Base-by-base conservation (phyloP, 2,888 invertebrate genomes). In the Athetis lepigone region DNA sequence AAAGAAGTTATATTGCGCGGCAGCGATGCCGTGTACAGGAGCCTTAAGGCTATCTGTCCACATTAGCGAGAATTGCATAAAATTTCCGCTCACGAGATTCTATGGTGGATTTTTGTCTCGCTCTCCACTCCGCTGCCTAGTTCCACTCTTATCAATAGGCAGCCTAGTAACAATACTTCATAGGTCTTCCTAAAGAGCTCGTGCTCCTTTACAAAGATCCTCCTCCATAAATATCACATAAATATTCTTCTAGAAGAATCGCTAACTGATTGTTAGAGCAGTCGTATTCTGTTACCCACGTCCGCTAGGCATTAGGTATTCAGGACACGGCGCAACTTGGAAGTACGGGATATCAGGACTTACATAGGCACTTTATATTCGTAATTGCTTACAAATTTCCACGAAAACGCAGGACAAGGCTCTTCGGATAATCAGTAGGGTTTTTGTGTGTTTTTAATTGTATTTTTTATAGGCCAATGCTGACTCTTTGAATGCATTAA, bases 351-450 rank as follows among this genome's bases (percentile, higher is more conserved):
- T 78, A 78, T 65, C 65, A 60, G 45, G 58, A 59, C 62, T 51
- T 60, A 56, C 43, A 29, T 60, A n/a, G n/a, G n/a, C n/a, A 78
- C 60, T 68, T 71, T 68, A 63, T 75, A 61, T 68, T 58, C 65
- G 62, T 78, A 75, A 77, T 77, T 77, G 72, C 62, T 71, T 65
- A 40, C 36, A 61, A 45, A 63, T 60, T 59, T 36, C 54, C 27
- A 8, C 27, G 33, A 52, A 73, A 51, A 47, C 33, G 21, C 11
- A 55, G 37, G n/a, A 42, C 29, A 29, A 45, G 27, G 67, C 50
- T 37, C 8, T 25, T 33, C 2, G 6, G 16, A 25, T 33, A 23
- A 27, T 25, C 11, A 29, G 9, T n/a, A 16, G 18, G 13, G 0
- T 23, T 29, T 9, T 54, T n/a, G 16, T 19, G n/a, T 3, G 8